These are phyloP conservation scores for Cephalopterus ornatus DNA, from an alignment of 2,113 vertebrate species.

Conservation along the genomic window DNA sequence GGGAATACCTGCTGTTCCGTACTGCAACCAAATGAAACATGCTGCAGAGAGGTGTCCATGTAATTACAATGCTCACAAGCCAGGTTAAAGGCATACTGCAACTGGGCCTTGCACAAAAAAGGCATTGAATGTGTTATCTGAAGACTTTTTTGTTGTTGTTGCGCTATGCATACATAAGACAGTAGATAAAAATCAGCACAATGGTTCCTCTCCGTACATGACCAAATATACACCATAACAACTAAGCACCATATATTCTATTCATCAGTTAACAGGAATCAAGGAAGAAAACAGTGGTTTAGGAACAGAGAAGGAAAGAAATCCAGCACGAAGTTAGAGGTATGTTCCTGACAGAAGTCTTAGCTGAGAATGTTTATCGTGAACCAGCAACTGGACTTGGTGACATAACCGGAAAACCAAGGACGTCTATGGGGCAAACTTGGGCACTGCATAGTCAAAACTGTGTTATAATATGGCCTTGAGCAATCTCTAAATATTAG, in stretches of 20 bases:
- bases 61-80: not conserved
- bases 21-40: conserved; percentile 4
- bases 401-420: not conserved
- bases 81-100: conserved; percentile 2
- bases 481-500: not conserved
- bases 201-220: not conserved
- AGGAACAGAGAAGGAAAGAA: not conserved
- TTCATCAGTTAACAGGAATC: not conserved
- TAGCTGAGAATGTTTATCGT: not conserved
- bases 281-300: not conserved
- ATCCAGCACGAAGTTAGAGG: conserved; percentile 7
- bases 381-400: not conserved
- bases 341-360: not conserved
- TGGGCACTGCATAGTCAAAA: not conserved
- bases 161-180: not conserved
- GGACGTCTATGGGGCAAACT: not conserved
- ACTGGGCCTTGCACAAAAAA: not conserved
- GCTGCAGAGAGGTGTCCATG: not conserved
- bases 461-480: not conserved
- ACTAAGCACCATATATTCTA: not conserved
- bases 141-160: not conserved
- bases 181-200: conserved; percentile 21
- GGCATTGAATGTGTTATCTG: not conserved
- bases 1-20: not conserved
- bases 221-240: not conserved